Evolutionary conservation across 2,888 invertebrate genomes (phyloP).

Genomic region (Caenorhabditis doughertyi): DNA sequence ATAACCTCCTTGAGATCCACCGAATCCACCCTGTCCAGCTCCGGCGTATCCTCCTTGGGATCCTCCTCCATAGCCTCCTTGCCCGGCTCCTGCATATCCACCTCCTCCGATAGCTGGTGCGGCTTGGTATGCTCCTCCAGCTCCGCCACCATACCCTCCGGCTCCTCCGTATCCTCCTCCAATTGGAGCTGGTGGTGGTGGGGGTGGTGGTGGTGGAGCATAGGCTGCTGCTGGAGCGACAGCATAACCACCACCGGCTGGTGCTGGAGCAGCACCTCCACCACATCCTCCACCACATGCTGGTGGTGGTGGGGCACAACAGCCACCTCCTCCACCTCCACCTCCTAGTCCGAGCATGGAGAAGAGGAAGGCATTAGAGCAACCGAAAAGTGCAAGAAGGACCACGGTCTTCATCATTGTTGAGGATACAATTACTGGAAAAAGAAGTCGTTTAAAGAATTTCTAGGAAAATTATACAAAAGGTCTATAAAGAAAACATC

Average conservation of each 20-base stretch:
- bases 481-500: neutral
- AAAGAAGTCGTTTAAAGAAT: too few relatives aligned
- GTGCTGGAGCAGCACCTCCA: conserved; percentile 49
- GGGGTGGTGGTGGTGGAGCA: conserved; percentile 42
- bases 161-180: conserved; percentile 57
- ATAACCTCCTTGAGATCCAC: conserved; percentile 7
- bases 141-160: conserved; percentile 34
- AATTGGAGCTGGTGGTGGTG: conserved; percentile 49
- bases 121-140: conserved; percentile 37
- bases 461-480: neutral
- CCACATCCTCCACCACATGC: conserved; percentile 58
- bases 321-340: conserved; percentile 60
- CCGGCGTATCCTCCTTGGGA: conserved; percentile 34
- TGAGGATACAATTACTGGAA: conserved; percentile 39
- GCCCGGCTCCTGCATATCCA: conserved; percentile 31
- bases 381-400: conserved; percentile 56
- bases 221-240: conserved; percentile 47
- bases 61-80: conserved; percentile 23
- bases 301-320: conserved; percentile 52
- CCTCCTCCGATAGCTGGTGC: conserved; percentile 34
- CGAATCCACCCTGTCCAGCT: conserved; percentile 35
- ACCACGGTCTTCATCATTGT: conserved; percentile 54
- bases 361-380: conserved; percentile 64
- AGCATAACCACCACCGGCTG: conserved; percentile 50
- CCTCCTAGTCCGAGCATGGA: conserved; percentile 48